phyloP scores from a whole-genome alignment of 2,113 vertebrate genomes.

The Cephalopholis sonnerati region DNA sequence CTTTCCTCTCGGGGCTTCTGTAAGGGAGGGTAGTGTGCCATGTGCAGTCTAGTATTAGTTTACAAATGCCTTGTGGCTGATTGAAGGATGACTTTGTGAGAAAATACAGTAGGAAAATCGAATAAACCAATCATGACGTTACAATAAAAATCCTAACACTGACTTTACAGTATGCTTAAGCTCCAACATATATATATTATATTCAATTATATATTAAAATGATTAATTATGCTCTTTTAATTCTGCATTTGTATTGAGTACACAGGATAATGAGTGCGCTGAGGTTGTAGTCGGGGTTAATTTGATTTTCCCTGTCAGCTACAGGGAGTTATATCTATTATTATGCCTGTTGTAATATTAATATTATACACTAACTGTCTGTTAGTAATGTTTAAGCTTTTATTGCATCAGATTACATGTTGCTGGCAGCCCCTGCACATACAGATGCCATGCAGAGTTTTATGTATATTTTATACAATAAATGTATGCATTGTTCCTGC shows the following conservation, averaged over 20 bases:
- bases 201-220: neutral
- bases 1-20: no score
- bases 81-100: neutral
- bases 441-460: neutral
- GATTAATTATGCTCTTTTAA: neutral
- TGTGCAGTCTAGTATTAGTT: slow-evolving; percentile 4
- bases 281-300: neutral
- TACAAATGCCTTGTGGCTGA: neutral
- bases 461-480: neutral
- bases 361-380: neutral
- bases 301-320: neutral
- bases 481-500: neutral
- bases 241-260: neutral
- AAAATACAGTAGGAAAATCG: neutral
- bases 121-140: neutral
- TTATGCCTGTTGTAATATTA: neutral
- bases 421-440: neutral
- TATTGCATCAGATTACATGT: neutral
- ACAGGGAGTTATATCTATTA: neutral
- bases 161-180: neutral
- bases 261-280: neutral
- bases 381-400: neutral
- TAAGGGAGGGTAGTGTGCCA: slow-evolving; percentile 2
- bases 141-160: neutral
- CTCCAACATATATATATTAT: neutral